These are phyloP conservation scores for Phalanger gymnotis DNA, from an alignment of 2,797 vertebrate genomes.

Conservation along the genomic window DNA sequence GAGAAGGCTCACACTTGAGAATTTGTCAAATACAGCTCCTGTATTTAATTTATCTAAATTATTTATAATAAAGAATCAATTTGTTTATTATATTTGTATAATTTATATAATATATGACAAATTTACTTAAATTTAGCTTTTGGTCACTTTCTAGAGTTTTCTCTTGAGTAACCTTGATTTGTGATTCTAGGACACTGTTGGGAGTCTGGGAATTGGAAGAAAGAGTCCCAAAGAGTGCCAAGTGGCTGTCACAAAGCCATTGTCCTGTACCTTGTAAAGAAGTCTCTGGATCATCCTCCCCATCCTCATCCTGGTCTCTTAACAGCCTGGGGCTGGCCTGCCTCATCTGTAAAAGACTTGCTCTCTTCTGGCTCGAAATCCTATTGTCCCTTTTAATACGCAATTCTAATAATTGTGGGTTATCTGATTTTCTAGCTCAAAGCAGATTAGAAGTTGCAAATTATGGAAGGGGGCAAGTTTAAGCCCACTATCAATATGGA, in stretches of 20 bases:
- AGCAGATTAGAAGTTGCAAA: not conserved
- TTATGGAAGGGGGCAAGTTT: not conserved
- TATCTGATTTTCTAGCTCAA: not conserved
- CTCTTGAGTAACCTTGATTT: not conserved
- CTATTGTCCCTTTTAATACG: not conserved
- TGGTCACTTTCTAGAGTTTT: not conserved
- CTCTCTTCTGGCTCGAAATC: not conserved
- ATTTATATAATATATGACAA: too few relatives aligned
- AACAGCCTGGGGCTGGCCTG: not conserved
- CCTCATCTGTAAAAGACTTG: not conserved
- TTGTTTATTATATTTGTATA: too few relatives aligned
- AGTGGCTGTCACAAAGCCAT: not conserved
- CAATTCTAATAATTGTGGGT: not conserved
- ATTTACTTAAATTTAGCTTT: not conserved
- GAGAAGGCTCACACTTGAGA: not conserved
- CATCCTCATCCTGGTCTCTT: too few relatives aligned
- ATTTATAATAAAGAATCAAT: too few relatives aligned
- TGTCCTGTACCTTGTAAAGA: too few relatives aligned
- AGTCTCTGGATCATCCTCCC: too few relatives aligned
- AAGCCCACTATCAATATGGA: not conserved
- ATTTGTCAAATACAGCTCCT: not conserved
- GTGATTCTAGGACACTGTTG: not conserved
- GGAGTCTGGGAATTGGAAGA: not conserved
- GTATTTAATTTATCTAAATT: too few relatives aligned
- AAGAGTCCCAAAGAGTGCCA: not conserved